Evolutionary conservation across 2,797 vertebrate species (phyloP).

Genomic region (Anguilla anguilla): DNA sequence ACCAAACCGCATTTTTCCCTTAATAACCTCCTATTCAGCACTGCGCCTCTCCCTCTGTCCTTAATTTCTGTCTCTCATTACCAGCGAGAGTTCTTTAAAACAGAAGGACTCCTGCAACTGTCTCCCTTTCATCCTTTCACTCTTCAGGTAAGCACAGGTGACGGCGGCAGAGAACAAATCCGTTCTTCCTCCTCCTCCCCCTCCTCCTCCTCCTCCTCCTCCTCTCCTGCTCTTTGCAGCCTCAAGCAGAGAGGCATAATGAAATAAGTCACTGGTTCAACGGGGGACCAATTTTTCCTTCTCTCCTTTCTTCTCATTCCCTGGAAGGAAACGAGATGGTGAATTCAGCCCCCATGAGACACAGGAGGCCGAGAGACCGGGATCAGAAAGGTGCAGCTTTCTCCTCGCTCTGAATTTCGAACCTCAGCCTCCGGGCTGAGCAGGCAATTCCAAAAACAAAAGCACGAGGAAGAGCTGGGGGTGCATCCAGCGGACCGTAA

Average conservation of each 20-base stretch:
- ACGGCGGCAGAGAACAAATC: slow-evolving; percentile 30
- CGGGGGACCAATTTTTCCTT: slow-evolving; percentile 52
- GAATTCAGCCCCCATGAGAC: slow-evolving; percentile 69
- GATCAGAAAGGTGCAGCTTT: slow-evolving; percentile 77
- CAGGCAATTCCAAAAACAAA: slow-evolving; percentile 46
- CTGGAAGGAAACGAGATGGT: slow-evolving; percentile 71
- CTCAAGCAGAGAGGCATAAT: slow-evolving; percentile 63
- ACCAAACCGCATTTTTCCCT: slow-evolving; percentile 23
- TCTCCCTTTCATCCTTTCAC: slow-evolving; percentile 46
- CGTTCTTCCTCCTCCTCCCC: slow-evolving; percentile 29
- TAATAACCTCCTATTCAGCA: slow-evolving; percentile 36
- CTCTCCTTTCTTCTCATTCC: not conserved
- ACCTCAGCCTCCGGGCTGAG: slow-evolving; percentile 42
- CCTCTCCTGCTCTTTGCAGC: slow-evolving; percentile 40
- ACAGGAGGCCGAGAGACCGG: slow-evolving; percentile 61
- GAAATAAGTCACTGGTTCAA: slow-evolving; percentile 65
- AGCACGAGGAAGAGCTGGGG: slow-evolving; percentile 23
- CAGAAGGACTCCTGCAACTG: slow-evolving; percentile 33
- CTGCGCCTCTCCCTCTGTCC: slow-evolving; percentile 5
- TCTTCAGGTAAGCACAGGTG: slow-evolving; percentile 54
- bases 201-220: slow-evolving; percentile 34
- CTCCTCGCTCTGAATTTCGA: slow-evolving; percentile 50
- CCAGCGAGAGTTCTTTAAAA: slow-evolving; percentile 29
- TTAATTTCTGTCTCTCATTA: slow-evolving; percentile 55
- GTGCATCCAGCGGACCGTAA: slow-evolving; percentile 16